These are phyloP conservation scores for Mythimna impura DNA, from an alignment of 2,888 invertebrate genomes.

Conservation along the genomic window DNA sequence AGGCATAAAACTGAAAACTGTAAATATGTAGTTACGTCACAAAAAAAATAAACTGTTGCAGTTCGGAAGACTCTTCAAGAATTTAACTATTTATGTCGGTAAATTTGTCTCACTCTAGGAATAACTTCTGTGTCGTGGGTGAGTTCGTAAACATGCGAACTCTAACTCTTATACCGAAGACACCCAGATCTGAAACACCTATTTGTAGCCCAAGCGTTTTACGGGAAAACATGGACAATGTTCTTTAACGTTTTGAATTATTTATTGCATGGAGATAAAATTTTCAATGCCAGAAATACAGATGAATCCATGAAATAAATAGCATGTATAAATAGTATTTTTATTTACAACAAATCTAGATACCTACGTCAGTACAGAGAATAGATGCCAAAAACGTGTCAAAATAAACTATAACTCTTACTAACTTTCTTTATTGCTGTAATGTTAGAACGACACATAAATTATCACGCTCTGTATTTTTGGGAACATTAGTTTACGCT, in stretches of 20 bases:
- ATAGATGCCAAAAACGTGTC: conserved; percentile 30
- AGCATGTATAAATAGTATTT: background rate
- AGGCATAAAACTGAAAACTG: no score
- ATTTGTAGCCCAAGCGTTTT: background rate
- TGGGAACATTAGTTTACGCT: background rate
- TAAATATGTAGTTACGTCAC: no score
- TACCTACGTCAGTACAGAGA: background rate
- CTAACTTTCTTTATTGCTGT: conserved; percentile 1
- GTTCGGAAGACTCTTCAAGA: no score
- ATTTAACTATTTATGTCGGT: no score
- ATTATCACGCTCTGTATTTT: background rate
- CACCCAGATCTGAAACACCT: no score
- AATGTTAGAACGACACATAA: conserved; percentile 15
- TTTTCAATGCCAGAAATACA: conserved; percentile 2
- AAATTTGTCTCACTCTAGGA: no score
- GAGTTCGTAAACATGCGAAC: no score
- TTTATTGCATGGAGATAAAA: conserved; percentile 5
- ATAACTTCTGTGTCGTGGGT: no score
- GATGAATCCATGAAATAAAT: conserved; percentile 3
- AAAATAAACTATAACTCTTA: conserved; percentile 32
- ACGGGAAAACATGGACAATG: background rate
- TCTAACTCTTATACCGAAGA: no score
- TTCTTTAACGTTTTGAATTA: background rate
- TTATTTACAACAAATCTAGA: background rate
- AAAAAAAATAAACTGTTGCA: no score